These are phyloP conservation scores for Doris montereyensis DNA, from an alignment of 2,888 invertebrate species.

Conservation along the genomic window DNA sequence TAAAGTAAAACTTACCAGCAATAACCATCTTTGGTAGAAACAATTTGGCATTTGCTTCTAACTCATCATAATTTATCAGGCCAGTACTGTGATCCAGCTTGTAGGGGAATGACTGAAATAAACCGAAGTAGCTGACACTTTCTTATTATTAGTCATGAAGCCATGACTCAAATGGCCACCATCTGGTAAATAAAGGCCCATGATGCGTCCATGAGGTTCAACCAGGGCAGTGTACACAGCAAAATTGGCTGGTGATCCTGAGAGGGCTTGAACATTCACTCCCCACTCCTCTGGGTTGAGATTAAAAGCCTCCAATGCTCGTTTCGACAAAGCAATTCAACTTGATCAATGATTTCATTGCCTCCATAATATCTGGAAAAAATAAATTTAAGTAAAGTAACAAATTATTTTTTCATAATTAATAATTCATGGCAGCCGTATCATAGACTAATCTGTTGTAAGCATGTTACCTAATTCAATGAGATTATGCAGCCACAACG, in stretches of 20 bases:
- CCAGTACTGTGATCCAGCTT: constrained; percentile 87
- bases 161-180: constrained; percentile 87
- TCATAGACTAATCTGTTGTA: no score
- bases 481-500: no score
- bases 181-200: constrained; percentile 96
- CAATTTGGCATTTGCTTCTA: constrained; percentile 85
- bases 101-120: constrained; percentile 99
- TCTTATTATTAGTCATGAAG: constrained; percentile 90
- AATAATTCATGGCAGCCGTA: no score
- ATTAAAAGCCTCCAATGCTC: constrained; percentile 87
- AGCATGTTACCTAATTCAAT: no score
- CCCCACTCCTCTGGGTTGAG: constrained; percentile 92
- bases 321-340: constrained; percentile 91
- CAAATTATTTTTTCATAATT: no score
- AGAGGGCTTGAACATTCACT: constrained; percentile 97
- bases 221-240: constrained; percentile 90
- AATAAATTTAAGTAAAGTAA: no score
- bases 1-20: constrained; percentile 80
- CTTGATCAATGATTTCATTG: constrained; percentile 94
- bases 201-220: constrained; percentile 94
- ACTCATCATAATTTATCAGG: constrained; percentile 91
- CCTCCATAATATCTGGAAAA: constrained; percentile 99
- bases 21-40: constrained; percentile 95
- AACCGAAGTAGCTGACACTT: constrained; percentile 96
- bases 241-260: constrained; percentile 96